Evolutionary conservation across 2,888 invertebrate species (phyloP).

Genomic region (Melikaiella ostensackeni): DNA sequence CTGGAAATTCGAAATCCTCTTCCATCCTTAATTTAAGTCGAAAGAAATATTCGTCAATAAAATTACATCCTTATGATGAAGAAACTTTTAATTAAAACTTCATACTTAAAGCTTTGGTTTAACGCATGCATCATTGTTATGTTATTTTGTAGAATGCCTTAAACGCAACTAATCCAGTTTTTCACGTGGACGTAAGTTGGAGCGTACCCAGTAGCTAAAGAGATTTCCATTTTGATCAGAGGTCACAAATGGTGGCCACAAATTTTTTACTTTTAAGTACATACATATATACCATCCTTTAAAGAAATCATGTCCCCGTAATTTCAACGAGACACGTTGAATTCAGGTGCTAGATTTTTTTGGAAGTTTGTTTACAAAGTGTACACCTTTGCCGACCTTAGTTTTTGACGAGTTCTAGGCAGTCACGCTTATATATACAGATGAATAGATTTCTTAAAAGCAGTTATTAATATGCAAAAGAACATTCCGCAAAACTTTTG

Average conservation of each 20-base stretch:
- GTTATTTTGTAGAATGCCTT: conserved; percentile 77
- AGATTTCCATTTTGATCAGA: conserved; percentile 51
- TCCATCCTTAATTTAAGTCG: not conserved
- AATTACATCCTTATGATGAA: conserved; percentile 52
- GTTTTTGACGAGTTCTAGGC: conserved; percentile 60
- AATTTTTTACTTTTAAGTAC: not conserved
- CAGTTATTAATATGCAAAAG: conserved; percentile 16
- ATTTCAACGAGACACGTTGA: no score
- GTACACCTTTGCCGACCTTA: conserved; percentile 37
- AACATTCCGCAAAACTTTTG: conserved; percentile 4
- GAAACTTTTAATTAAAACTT: conserved; percentile 12
- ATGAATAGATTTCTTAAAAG: not conserved
- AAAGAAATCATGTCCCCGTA: no score
- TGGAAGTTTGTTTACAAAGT: not conserved
- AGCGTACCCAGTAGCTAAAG: conserved; percentile 72
- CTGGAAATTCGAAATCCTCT: not conserved
- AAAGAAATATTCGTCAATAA: conserved; percentile 24
- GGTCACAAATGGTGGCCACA: conserved; percentile 28
- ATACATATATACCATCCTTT: no score
- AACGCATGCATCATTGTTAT: conserved; percentile 75
- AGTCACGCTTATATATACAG: conserved; percentile 59
- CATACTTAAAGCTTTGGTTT: conserved; percentile 55
- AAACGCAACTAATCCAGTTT: conserved; percentile 78
- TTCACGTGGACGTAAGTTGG: conserved; percentile 77
- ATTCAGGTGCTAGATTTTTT: no score